Evolutionary conservation across 2,888 invertebrate genomes (phyloP), one percentile per base, ranked within the genome.

Genomic region (Papilio gigon): DNA sequence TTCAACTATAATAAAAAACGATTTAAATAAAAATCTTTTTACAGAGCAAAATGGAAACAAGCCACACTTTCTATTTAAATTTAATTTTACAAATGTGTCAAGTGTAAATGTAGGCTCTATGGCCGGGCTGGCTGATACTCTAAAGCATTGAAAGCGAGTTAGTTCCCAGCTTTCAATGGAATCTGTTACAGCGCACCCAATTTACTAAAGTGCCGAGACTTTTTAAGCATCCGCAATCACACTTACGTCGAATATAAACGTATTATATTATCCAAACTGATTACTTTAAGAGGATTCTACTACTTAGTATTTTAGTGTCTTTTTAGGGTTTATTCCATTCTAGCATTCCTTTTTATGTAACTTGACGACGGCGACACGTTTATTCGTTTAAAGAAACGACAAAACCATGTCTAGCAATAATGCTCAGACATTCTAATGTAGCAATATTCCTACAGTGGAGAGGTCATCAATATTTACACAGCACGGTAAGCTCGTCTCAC

Each of bases 51-150:
- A 50, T 53, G 37, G 35, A 22, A 50, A 37, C 37, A 25, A 25
- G 37, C 22, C 4, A 64, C 33, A 35, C 17, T 25, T 50, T 53
- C 50, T 53, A 64, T 64, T 64, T n/a, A 64, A 53, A 64, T 64
- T 63, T 50, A 64, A 53, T 64, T 64, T 64, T n/a, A 50, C 50
- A 63, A 63, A 63, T 63, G 63, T 47, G 47, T 30, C 33, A 47
- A 30, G 47, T 30, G 30, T 44, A 40, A 17, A 44, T 27, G 61
- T 42, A 30, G 44, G 33, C 42, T 30, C 33, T 22, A 17, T 14
- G 11, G 25, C 37, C 50, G 17, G 37, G 0, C 53, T 17, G 35
- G 40, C 20, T 25, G 42, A 12, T 20, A 35, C 44, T 63, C 33
- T 20, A 12, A 11, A 17, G 47, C 30, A 63, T 63, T 47, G 47